These are phyloP conservation scores for Heliconius erato DNA, from an alignment of 2,888 invertebrate genomes.

Conservation along the genomic window DNA sequence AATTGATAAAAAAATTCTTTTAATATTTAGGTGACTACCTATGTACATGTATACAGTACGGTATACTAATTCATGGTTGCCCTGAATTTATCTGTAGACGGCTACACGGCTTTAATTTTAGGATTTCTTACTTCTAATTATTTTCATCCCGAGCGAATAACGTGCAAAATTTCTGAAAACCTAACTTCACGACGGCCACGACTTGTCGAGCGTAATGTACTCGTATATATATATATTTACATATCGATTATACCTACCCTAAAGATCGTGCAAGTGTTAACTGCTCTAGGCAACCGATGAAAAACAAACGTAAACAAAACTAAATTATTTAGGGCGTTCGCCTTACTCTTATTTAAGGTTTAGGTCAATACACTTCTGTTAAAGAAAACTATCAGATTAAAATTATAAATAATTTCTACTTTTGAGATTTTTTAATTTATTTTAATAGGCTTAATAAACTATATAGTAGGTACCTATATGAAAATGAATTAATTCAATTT, in stretches of 20 bases:
- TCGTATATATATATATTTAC: constrained; percentile 3
- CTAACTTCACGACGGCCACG: background rate
- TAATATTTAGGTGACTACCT: background rate
- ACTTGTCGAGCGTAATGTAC: background rate
- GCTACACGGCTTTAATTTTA: too few species aligned
- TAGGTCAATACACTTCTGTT: constrained; percentile 42
- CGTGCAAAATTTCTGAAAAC: background rate
- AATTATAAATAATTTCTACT: too few species aligned
- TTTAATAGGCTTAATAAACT: too few species aligned
- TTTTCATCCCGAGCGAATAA: background rate
- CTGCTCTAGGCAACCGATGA: constrained; percentile 57
- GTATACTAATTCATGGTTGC: too few species aligned
- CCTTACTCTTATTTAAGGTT: constrained; percentile 44
- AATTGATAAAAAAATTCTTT: background rate
- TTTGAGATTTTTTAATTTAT: too few species aligned
- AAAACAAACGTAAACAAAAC: constrained; percentile 56
- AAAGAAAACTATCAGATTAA: background rate
- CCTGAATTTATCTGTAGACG: too few species aligned
- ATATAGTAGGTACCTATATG: too few species aligned
- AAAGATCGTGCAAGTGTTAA: constrained; percentile 21
- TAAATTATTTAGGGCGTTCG: constrained; percentile 51
- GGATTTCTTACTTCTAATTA: too few species aligned
- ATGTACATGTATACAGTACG: background rate
- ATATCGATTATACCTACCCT: constrained; percentile 21
- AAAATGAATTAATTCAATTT: too few species aligned